phyloP scores from a whole-genome alignment of 2,113 vertebrate species.

The Pollachius pollachius region DNA sequence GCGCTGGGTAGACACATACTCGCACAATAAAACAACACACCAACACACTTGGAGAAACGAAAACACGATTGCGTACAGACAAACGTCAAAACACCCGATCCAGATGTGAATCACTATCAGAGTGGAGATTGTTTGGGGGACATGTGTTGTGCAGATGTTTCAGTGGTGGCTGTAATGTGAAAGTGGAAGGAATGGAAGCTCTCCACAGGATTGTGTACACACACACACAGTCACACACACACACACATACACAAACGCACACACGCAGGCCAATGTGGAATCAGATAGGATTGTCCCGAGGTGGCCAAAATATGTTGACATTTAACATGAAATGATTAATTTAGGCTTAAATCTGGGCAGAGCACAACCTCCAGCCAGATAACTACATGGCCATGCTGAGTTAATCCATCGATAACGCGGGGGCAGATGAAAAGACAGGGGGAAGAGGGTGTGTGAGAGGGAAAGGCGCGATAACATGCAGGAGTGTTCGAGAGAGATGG shows the following conservation, averaged over 20 bases:
- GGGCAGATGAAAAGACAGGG: too few species aligned
- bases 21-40: background rate
- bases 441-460: too few species aligned
- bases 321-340: too few species aligned
- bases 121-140: background rate
- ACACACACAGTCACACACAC: background rate
- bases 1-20: background rate
- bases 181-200: slow-evolving; percentile 25
- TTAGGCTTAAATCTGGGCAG: too few species aligned
- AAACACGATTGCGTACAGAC: slow-evolving; percentile 12
- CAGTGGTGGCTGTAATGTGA: slow-evolving; percentile 4
- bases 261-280: background rate
- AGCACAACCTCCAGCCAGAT: background rate
- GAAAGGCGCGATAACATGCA: too few species aligned
- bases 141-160: slow-evolving; percentile 66
- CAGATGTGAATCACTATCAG: slow-evolving; percentile 32
- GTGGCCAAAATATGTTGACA: too few species aligned
- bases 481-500: too few species aligned
- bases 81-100: slow-evolving; percentile 6
- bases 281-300: too few species aligned
- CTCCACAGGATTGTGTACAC: slow-evolving; percentile 18
- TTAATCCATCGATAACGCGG: too few species aligned
- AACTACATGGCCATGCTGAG: background rate
- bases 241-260: background rate
- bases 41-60: slow-evolving; percentile 16